Base-by-base conservation (phyloP, 1,140 invertebrate genomes). In the Hormaphis cornu region DNA sequence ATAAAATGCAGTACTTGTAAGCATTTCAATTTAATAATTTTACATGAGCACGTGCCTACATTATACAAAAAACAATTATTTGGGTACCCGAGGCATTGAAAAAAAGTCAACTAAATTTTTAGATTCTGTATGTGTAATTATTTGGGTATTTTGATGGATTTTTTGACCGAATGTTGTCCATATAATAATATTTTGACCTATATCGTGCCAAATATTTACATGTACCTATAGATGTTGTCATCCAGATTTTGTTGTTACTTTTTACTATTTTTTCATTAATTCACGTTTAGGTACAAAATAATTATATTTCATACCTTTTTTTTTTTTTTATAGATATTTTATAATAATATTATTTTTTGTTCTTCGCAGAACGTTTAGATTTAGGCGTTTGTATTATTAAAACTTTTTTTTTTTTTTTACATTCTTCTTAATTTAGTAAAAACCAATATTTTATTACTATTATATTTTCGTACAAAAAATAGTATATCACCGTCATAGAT, bases 101-200 rank as follows among this genome's bases (percentile, higher is more conserved):
- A n/a, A n/a, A n/a, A n/a, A n/a, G n/a, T n/a, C n/a, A n/a, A n/a
- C n/a, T n/a, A n/a, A n/a, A n/a, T n/a, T n/a, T n/a, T n/a, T n/a
- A n/a, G n/a, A n/a, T n/a, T n/a, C n/a, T n/a, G n/a, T n/a, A n/a
- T n/a, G n/a, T n/a, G n/a, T n/a, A n/a, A n/a, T n/a, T n/a, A n/a
- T n/a, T n/a, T n/a, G n/a, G n/a, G n/a, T n/a, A n/a, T n/a, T n/a
- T n/a, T n/a, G n/a, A n/a, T n/a, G n/a, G n/a, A n/a, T n/a, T n/a
- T n/a, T n/a, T n/a, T n/a, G n/a, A n/a, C n/a, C n/a, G n/a, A n/a
- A n/a, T n/a, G n/a, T n/a, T n/a, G 54, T 58, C 54, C 33, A 6
- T 46, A 58, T 58, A 58, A n/a, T n/a, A n/a, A n/a, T n/a, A n/a
- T n/a, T n/a, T n/a, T 35, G 54, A 58, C 54, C 35, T 40, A 16